These are phyloP conservation scores for Rynchops niger DNA, from an alignment of 2,113 vertebrate genomes.

Conservation along the genomic window DNA sequence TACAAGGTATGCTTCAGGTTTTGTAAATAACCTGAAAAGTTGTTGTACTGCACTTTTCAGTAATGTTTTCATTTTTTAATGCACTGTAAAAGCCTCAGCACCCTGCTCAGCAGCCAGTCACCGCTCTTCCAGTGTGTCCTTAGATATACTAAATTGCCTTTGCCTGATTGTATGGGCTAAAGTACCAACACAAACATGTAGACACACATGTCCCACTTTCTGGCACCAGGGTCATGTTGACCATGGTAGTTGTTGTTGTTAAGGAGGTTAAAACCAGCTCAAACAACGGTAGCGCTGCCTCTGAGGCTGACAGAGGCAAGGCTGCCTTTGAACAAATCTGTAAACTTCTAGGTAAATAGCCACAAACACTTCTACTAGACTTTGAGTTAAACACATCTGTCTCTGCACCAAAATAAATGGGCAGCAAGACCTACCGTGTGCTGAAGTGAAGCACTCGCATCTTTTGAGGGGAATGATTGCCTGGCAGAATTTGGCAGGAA, in stretches of 20 bases:
- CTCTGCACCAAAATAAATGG: background rate
- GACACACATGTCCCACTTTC: accelerated
- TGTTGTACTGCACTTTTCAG: background rate
- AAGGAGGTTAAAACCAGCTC: background rate
- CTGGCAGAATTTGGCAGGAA: background rate
- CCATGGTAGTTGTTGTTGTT: background rate
- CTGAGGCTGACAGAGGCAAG: background rate
- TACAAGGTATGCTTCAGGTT: background rate
- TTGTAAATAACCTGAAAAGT: background rate
- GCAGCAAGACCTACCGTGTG: background rate
- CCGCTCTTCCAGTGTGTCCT: background rate
- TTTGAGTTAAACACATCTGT: background rate
- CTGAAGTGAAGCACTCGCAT: background rate
- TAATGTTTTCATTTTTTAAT: background rate
- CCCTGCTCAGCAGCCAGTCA: background rate
- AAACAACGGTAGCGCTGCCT: background rate
- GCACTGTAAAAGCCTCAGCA: background rate
- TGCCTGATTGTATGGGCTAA: accelerated
- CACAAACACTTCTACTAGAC: background rate
- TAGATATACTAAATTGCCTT: background rate
- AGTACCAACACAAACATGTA: background rate
- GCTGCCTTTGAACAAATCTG: background rate
- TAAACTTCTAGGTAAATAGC: background rate
- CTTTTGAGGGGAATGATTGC: background rate
- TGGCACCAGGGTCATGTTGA: background rate